Percentiles rank a stretch among this genome's conserved stretches.
phyloP scores from a whole-genome alignment of 2,888 invertebrate species.

The Lycocerus yunnanus region DNA sequence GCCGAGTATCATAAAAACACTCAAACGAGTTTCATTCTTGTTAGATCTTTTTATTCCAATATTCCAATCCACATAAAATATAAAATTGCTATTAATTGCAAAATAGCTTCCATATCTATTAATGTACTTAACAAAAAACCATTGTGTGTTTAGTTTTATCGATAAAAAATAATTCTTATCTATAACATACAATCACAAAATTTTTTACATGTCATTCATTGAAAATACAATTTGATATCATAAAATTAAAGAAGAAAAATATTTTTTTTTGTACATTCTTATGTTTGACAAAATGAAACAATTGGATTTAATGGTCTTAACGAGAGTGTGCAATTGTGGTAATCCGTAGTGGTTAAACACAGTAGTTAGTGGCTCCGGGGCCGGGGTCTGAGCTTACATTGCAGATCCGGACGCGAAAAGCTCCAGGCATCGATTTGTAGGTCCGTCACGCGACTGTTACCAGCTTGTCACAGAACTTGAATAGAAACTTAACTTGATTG shows the following conservation, averaged over 20 bases:
- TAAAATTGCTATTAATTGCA: conserved; percentile 11
- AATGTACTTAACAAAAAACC: conserved; percentile 9
- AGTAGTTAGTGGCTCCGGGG: conserved; percentile 23
- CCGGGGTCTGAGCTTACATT: conserved; percentile 5
- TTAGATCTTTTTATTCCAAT: not conserved
- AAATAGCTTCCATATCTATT: conserved; percentile 8
- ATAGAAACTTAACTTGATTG: not conserved
- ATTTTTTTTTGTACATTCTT: not conserved
- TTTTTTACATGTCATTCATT: not conserved
- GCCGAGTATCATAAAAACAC: too few relatives aligned
- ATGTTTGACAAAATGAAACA: conserved; percentile 12
- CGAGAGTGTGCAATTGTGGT: conserved; percentile 22
- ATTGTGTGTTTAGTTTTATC: conserved; percentile 11
- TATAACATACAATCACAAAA: conserved; percentile 3
- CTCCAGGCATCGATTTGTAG: conserved; percentile 26
- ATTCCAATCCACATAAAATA: not conserved
- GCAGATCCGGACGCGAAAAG: conserved; percentile 29
- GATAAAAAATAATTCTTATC: conserved; percentile 12
- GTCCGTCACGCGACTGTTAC: conserved; percentile 29
- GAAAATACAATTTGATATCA: not conserved
- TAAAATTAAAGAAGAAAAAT: not conserved
- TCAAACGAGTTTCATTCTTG: too few relatives aligned
- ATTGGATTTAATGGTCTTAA: conserved; percentile 20
- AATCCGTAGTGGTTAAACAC: conserved; percentile 30
- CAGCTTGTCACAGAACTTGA: conserved; percentile 22